Conservation (phyloP, 2,113 vertebrate species). For the Tauraco erythrolophus region DNA sequence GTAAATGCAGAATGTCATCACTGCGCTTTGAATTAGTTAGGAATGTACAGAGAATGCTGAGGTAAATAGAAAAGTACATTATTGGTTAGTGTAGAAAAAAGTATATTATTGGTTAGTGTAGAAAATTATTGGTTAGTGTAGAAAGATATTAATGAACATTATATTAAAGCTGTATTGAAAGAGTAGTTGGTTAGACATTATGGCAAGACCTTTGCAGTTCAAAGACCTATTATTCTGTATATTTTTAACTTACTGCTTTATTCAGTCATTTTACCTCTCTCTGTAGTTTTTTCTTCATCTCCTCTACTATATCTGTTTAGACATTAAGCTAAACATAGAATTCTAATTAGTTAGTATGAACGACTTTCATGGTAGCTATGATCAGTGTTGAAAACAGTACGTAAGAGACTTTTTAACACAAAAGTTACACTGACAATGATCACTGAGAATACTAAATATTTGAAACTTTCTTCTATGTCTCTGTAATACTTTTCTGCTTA, state of each 20-base stretch:
- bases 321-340: not conserved
- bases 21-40: not conserved
- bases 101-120: not conserved
- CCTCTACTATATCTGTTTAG: not conserved
- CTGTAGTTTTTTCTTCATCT: not conserved
- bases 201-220: not conserved
- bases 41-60: not conserved
- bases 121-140: too few species aligned
- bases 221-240: not conserved
- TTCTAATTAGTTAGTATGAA: not conserved
- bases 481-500: not conserved
- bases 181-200: not conserved
- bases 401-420: not conserved
- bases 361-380: not conserved
- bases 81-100: not conserved
- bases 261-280: not conserved
- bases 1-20: not conserved
- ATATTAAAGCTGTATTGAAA: not conserved
- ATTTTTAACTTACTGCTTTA: not conserved
- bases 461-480: not conserved
- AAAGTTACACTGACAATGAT: not conserved
- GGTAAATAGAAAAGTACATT: not conserved
- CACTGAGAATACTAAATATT: not conserved
- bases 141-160: not conserved
- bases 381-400: not conserved